Evolutionary conservation across 2,888 invertebrate genomes (phyloP), one percentile per base, ranked within the genome.

Genomic region (Entomobrya proxima): DNA sequence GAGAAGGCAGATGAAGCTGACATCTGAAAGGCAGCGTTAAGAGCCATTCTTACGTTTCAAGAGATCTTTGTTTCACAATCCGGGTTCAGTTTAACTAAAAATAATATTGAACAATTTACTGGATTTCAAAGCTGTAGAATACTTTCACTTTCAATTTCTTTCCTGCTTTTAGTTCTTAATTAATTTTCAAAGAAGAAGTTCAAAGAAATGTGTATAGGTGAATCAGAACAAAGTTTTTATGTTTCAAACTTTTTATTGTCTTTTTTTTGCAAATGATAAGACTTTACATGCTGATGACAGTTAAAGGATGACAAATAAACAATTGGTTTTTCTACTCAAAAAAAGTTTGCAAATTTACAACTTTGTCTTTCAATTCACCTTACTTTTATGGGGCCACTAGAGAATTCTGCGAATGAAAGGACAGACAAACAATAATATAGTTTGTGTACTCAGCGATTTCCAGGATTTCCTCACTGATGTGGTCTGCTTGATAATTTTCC

Each of bases 241-340:
- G n/a, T n/a, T n/a, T n/a, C n/a, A n/a, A n/a, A n/a, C n/a, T 55
- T 55, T 55, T 35, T 3, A 18, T 61, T 37, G 21, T 21, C 21
- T 15, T 40, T 44, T n/a, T n/a, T n/a, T n/a, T n/a, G n/a, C 40
- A 44, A 69, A 44, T 44, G 69, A 44, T 69, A 69, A 69, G 69
- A 69, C 44, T 27, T 44, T 13, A 44, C 18, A 21, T 55, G 55
- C 21, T n/a, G n/a, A n/a, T n/a, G n/a, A n/a, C n/a, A n/a, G n/a
- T n/a, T n/a, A n/a, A n/a, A n/a, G n/a, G n/a, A n/a, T 9, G 18
- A 15, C 18, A 18, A 52, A 15, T 15, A 18, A 52, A 52, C 18
- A 18, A 18, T 6, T 52, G 55, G 6, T 52, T 9, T 52, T 52
- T 52, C n/a, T n/a, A n/a, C n/a, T n/a, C n/a, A n/a, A n/a, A n/a